Base-by-base conservation (phyloP, 2,113 vertebrate genomes). In the Cottus gobio region DNA sequence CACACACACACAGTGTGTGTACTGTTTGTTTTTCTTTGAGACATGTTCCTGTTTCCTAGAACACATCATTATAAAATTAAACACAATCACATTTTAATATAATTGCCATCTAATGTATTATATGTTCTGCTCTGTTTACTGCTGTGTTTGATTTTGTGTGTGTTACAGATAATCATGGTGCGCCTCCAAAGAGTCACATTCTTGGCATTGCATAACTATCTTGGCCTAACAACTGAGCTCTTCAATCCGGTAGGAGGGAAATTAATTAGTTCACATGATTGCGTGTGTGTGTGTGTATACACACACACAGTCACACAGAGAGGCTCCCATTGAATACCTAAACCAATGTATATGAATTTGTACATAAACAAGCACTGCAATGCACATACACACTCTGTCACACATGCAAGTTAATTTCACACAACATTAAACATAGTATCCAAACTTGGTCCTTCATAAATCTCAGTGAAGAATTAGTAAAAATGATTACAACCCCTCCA, bases 101-200 rank as follows among this genome's bases (percentile, higher is more conserved):
- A 66, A 54, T 37, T 67, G 42, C 22, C 28, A 58, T 56, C 26
- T 63, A 16, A 42, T 79, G 5, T 28, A 4, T 26, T 30, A 42
- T 57, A 31, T 36, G 16, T 75, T 69, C 30, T 81, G 30, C 34
- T 87, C 36, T 72, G 39, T 60, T 66, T 69, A 58, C 44, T 42
- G 72, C 15, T 52, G 10, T 80, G 61, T 77, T 57, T 77, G n/a
- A 39, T 77, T 67, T 84, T 44, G 9, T 87, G 56, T 74, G 24
- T 68, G 50, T 87, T 90, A 64, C 84, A 99, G 97, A 99, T 99
- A 88, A 99, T 99, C 93, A 99, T 99, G 97, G 97, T 99, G 44
- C 95, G 96, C 30, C 96, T 99, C 60, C 98, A 99, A 93, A 96
- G 97, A 85, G 98, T 99, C 91, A 99, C 98, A 0, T 98, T 99